Conservation (phyloP, 2,113 vertebrate genomes). For the Tachycineta bicolor region DNA sequence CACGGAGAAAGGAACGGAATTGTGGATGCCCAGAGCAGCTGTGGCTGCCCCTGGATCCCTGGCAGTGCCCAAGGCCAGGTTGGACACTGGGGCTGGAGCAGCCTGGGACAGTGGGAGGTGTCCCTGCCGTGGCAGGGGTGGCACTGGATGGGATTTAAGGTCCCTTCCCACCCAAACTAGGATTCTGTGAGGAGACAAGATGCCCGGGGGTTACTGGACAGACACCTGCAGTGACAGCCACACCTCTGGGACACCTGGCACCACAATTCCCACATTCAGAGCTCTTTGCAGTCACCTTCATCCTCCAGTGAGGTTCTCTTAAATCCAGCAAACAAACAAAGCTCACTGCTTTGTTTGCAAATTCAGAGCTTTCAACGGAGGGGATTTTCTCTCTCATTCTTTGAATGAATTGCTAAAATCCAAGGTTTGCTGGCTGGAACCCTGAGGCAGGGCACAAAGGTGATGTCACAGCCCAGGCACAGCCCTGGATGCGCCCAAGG, state of each 20-base stretch:
- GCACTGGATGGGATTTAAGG: fast-evolving
- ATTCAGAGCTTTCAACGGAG: neutral
- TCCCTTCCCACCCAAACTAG: neutral
- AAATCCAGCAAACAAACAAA: neutral
- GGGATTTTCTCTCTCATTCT: neutral
- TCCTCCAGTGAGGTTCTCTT: neutral
- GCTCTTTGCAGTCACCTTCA: neutral
- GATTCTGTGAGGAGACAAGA: neutral
- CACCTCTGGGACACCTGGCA: fast-evolving
- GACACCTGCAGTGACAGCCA: neutral
- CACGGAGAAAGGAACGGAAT: neutral
- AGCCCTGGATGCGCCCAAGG: neutral
- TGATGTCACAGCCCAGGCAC: neutral
- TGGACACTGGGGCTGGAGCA: neutral
- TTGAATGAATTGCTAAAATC: neutral
- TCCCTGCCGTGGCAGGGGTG: neutral
- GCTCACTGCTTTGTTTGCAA: neutral
- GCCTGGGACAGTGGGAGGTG: fast-evolving
- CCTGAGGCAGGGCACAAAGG: neutral
- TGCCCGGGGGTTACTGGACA: neutral
- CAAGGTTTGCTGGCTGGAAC: neutral
- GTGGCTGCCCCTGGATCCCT: neutral
- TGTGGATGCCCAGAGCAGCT: neutral
- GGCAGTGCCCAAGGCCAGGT: fast-evolving
- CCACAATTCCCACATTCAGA: neutral